Evolutionary conservation across 2,113 vertebrate genomes (phyloP), one percentile per base, ranked within the genome.

Genomic region (Nycticryphes semicollaris): DNA sequence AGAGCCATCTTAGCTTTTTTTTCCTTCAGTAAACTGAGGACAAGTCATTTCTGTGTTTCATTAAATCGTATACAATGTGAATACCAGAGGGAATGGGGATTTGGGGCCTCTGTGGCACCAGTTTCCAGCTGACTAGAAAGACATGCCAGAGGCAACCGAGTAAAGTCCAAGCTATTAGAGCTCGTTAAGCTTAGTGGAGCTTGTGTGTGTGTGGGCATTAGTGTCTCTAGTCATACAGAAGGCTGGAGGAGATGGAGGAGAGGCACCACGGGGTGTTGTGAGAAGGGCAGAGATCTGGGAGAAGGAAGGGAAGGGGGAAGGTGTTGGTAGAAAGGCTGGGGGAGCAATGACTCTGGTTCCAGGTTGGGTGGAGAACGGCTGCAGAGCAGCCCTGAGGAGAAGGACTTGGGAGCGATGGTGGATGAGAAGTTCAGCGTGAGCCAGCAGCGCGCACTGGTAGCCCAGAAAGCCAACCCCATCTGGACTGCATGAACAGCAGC

Each of bases 21-120:
- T 25, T 21, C 80, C 68, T 75, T 69, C n/a, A 78, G 12, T 51
- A 51, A 84, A 14, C 39, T 20, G 83, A 77, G 48, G 30, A 39
- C 47, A 68, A 45, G 81, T 82, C 1, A 35, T 47, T 95, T 70
- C 94, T 94, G 87, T 23, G 23, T 87, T 92, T 87, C 69, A 64
- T 92, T 78, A 75, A 75, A 27, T 64, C 51, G 35, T 63, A 30
- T 74, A 78, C 89, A 75, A 78, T 78, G 77, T 39, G 6, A 45
- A 64, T 89, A 47, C 43, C 76, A 47, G 59, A 63, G 83, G 60
- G 69, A 62, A 21, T 0, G 0, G 48, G 72, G 67, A 11, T 90
- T 33, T 79, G 79, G 59, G 57, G 82, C 70, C 85, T 57, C 30
- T 56, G 74, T 68, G 75, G 79, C 90, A 90, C 78, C 82, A 69